These are phyloP conservation scores for Drosophila erecta DNA, from an alignment of 1,140 invertebrate genomes.

Conservation along the genomic window DNA sequence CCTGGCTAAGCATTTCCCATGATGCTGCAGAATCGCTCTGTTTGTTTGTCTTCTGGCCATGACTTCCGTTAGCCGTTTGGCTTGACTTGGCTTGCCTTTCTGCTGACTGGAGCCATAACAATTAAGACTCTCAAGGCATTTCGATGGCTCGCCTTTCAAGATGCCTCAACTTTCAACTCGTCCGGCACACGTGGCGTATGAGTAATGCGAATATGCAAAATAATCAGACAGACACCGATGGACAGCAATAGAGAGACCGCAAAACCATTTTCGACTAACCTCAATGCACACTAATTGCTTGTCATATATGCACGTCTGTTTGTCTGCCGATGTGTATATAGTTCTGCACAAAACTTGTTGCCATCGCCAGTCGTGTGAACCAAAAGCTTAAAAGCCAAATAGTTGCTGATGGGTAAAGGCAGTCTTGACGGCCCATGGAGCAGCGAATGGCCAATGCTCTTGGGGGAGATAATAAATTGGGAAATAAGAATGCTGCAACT, in stretches of 20 bases:
- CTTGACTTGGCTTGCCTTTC: slow-evolving; percentile 44
- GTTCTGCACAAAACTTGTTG: slow-evolving; percentile 72
- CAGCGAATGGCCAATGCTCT: slow-evolving; percentile 39
- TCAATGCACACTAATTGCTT: slow-evolving; percentile 83
- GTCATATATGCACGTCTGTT: slow-evolving; percentile 64
- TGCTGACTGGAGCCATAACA: slow-evolving; percentile 58
- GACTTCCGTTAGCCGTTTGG: slow-evolving; percentile 76
- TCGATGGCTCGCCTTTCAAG: slow-evolving; percentile 54
- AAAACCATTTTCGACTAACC: slow-evolving; percentile 77
- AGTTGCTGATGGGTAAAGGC: slow-evolving; percentile 59
- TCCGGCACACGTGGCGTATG: slow-evolving; percentile 78
- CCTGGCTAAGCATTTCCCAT: slow-evolving; percentile 74
- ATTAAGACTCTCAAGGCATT: slow-evolving; percentile 47
- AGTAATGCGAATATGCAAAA: slow-evolving; percentile 69
- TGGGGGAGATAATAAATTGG: background rate
- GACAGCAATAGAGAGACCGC: slow-evolving; percentile 40
- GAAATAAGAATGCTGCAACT: background rate
- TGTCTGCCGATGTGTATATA: slow-evolving; percentile 47
- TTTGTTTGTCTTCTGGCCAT: slow-evolving; percentile 78
- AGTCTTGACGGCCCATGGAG: background rate
- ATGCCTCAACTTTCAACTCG: slow-evolving; percentile 69
- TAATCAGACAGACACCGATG: slow-evolving; percentile 30
- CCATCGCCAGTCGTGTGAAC: slow-evolving; percentile 68
- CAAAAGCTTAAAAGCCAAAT: slow-evolving; percentile 77
- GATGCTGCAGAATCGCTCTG: slow-evolving; percentile 78